phyloP scores from a whole-genome alignment of 2,888 invertebrate genomes.

The Teinopalpus imperialis region DNA sequence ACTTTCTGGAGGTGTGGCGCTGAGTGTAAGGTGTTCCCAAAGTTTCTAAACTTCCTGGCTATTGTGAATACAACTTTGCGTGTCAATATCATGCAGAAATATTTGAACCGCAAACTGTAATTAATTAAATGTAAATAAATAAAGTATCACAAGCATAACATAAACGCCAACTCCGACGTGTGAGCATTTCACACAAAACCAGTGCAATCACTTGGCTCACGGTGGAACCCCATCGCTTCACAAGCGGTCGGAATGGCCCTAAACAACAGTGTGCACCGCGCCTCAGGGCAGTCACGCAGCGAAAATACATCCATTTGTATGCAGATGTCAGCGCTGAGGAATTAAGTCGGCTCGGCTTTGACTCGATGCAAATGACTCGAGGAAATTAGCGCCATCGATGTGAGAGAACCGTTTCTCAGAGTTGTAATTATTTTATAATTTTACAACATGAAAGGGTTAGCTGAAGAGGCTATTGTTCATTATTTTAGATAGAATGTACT shows the following conservation, averaged over 20 bases:
- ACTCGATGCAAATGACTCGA: conserved; percentile 69
- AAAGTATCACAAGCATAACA: not conserved
- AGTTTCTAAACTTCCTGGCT: no score
- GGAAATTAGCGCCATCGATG: conserved; percentile 77
- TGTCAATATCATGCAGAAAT: no score
- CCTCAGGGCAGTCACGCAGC: conserved; percentile 68
- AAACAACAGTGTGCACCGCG: conserved; percentile 64
- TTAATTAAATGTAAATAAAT: no score
- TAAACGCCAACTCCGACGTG: no score
- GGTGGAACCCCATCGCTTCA: conserved; percentile 7
- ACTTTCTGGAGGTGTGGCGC: no score
- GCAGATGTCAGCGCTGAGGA: conserved; percentile 62
- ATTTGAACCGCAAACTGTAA: no score
- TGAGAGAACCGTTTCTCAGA: conserved; percentile 37
- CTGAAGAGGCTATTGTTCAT: conserved; percentile 6
- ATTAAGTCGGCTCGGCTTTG: conserved; percentile 61
- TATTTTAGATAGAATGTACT: not conserved
- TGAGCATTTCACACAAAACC: no score
- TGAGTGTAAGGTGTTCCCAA: no score
- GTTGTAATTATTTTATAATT: conserved; percentile 28
- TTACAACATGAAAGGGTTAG: conserved; percentile 25
- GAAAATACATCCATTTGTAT: conserved; percentile 78
- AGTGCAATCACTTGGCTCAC: not conserved
- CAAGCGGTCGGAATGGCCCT: conserved; percentile 38
- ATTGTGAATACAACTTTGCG: no score